Percentiles rank a stretch among this genome's conserved stretches.
Evolutionary conservation across 2,888 invertebrate species (phyloP).

Genomic region (Microlaimidae sp.): DNA sequence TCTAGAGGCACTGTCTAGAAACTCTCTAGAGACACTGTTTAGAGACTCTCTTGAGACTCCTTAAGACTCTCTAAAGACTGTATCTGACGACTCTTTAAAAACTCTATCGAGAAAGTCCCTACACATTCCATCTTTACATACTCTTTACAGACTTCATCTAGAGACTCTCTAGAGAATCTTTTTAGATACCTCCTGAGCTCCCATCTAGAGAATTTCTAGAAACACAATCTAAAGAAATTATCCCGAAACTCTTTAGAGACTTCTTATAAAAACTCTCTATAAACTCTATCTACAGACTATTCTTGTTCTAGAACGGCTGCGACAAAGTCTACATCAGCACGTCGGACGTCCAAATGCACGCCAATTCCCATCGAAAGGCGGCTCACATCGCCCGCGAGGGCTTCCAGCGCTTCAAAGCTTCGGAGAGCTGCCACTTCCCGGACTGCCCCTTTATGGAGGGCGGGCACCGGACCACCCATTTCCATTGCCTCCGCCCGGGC

Average conservation of each 20-base stretch:
- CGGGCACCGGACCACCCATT: slow-evolving; percentile 87
- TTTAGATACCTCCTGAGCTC: no score
- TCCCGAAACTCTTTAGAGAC: background rate
- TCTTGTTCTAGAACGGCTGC: slow-evolving; percentile 41
- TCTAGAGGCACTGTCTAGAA: no score
- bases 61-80: no score
- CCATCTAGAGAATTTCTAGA: background rate
- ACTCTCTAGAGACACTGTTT: no score
- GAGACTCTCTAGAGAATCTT: no score
- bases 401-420: slow-evolving; percentile 84
- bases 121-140: no score
- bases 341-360: slow-evolving; percentile 97
- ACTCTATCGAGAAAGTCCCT: no score
- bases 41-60: no score
- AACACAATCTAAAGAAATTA: background rate
- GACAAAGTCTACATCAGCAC: slow-evolving; percentile 89
- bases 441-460: slow-evolving; percentile 61
- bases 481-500: slow-evolving; percentile 75
- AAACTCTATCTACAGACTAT: background rate
- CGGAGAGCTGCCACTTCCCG: slow-evolving; percentile 78
- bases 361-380: slow-evolving; percentile 92
- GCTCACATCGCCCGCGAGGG: slow-evolving; percentile 93
- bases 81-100: no score
- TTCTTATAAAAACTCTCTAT: background rate
- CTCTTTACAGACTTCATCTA: no score